Percentiles rank a stretch among this genome's conserved stretches.
phyloP scores from a whole-genome alignment of 2,113 vertebrate species.

The Donacobius atricapilla region DNA sequence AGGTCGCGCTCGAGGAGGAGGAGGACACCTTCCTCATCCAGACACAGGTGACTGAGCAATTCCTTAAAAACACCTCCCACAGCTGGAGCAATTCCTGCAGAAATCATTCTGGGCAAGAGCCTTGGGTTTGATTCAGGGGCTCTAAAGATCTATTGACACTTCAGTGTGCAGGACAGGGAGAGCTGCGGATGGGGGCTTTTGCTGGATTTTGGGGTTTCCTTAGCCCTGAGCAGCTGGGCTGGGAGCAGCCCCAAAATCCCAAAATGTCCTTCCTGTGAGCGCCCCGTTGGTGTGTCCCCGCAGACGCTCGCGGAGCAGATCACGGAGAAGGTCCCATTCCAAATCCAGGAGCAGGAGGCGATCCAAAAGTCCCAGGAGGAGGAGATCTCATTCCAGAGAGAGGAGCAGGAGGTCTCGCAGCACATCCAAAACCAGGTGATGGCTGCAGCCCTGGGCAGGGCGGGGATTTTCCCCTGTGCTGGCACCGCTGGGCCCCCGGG shows the following conservation, averaged over 20 bases:
- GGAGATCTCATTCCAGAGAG: slow-evolving; percentile 88
- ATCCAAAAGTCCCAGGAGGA: slow-evolving; percentile 91
- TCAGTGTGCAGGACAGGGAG: background rate
- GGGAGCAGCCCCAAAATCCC: rapidly evolving
- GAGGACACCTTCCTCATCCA: slow-evolving; percentile 90
- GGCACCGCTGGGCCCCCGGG: background rate
- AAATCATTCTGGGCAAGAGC: background rate
- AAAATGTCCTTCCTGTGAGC: rapidly evolving
- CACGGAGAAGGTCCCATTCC: slow-evolving; percentile 88
- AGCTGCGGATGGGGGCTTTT: background rate
- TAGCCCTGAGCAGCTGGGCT: background rate
- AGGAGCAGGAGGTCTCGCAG: slow-evolving; percentile 84
- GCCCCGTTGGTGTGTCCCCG: rapidly evolving
- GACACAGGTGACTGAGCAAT: slow-evolving; percentile 80
- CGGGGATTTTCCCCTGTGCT: background rate
- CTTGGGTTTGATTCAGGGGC: background rate
- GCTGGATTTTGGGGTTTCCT: rapidly evolving
- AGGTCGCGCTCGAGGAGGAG: slow-evolving; percentile 89
- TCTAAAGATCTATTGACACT: rapidly evolving
- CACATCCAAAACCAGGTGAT: slow-evolving; percentile 85
- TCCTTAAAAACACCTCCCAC: background rate
- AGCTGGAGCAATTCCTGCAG: background rate
- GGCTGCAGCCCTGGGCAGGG: background rate
- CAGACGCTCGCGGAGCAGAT: slow-evolving; percentile 92
- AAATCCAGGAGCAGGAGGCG: slow-evolving; percentile 88